Percentiles rank a stretch among this genome's conserved stretches.
phyloP scores from a whole-genome alignment of 2,888 invertebrate genomes.

The Corbicula japonica region DNA sequence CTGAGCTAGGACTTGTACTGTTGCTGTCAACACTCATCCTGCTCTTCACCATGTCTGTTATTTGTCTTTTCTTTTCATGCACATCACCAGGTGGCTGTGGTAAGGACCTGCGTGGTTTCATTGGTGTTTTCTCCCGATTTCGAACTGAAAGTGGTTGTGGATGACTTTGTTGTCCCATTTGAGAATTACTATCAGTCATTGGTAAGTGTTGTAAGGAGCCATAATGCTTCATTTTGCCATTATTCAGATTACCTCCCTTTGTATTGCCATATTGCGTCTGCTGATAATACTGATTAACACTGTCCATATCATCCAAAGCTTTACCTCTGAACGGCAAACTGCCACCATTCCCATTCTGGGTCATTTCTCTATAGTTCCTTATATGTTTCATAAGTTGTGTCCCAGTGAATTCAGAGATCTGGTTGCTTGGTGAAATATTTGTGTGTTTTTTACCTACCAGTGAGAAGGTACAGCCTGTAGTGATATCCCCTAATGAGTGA shows the following conservation, averaged over 20 bases:
- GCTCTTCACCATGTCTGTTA: constrained; percentile 76
- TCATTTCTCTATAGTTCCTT: constrained; percentile 59
- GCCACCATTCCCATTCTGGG: constrained; percentile 51
- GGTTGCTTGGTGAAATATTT: constrained; percentile 66
- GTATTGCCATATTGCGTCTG: neutral
- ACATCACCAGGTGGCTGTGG: constrained; percentile 76
- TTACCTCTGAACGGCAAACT: constrained; percentile 56
- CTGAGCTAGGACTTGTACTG: constrained; percentile 62
- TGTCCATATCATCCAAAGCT: constrained; percentile 37
- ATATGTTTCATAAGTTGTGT: constrained; percentile 60
- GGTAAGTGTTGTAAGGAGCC: constrained; percentile 62
- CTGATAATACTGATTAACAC: constrained; percentile 16
- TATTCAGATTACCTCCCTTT: constrained; percentile 3
- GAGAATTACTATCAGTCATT: constrained; percentile 23
- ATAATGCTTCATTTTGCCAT: constrained; percentile 50
- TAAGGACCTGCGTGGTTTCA: constrained; percentile 71
- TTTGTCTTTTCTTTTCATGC: constrained; percentile 75
- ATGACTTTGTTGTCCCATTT: constrained; percentile 25
- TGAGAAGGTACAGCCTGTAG: constrained; percentile 75
- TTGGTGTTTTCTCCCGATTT: constrained; percentile 50
- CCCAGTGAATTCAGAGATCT: constrained; percentile 53
- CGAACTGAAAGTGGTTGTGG: constrained; percentile 16
- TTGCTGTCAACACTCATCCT: constrained; percentile 69
- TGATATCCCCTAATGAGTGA: constrained; percentile 76
- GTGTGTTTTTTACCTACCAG: constrained; percentile 78